Percentiles rank a stretch among this genome's conserved stretches.
phyloP scores from a whole-genome alignment of 2,888 invertebrate genomes.

The Drosophila formosana region DNA sequence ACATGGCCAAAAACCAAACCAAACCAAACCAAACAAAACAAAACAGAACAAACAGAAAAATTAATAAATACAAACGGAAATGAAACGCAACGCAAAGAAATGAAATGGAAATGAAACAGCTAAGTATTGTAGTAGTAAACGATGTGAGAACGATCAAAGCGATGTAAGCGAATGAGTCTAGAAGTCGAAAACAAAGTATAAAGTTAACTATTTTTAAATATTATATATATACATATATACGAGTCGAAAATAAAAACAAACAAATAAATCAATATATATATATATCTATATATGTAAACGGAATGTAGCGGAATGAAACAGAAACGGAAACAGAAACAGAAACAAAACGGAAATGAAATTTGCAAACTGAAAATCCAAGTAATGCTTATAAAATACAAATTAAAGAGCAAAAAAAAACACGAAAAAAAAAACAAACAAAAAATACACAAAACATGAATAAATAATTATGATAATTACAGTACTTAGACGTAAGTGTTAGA shows the following conservation, averaged over 20 bases:
- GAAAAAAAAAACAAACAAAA: conserved; percentile 9
- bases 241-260: conserved; percentile 48
- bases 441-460: conserved; percentile 8
- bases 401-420: conserved; percentile 2
- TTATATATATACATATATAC: conserved; percentile 44
- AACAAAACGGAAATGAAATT: conserved; percentile 27
- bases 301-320: conserved; percentile 35
- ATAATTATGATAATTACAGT: conserved; percentile 27
- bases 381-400: conserved; percentile 19
- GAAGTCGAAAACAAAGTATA: conserved; percentile 81
- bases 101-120: conserved; percentile 18
- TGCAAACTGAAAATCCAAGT: conserved; percentile 23
- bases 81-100: conserved; percentile 12
- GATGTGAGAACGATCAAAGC: conserved; percentile 23
- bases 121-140: conserved; percentile 10
- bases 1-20: conserved; percentile 40
- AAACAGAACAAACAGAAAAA: conserved; percentile 13
- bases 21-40: conserved; percentile 16
- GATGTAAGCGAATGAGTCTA: conserved; percentile 24
- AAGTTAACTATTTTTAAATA: conserved; percentile 84
- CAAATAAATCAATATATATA: conserved; percentile 12
- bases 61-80: conserved; percentile 6
- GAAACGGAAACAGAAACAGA: conserved; percentile 11
- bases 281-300: conserved; percentile 21
- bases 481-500: conserved; percentile 52